A percentile compares a stretch with the other conserved stretches of the same genome.
phyloP scores from a whole-genome alignment of 2,888 invertebrate species.

The Macrosiphum euphorbiae region DNA sequence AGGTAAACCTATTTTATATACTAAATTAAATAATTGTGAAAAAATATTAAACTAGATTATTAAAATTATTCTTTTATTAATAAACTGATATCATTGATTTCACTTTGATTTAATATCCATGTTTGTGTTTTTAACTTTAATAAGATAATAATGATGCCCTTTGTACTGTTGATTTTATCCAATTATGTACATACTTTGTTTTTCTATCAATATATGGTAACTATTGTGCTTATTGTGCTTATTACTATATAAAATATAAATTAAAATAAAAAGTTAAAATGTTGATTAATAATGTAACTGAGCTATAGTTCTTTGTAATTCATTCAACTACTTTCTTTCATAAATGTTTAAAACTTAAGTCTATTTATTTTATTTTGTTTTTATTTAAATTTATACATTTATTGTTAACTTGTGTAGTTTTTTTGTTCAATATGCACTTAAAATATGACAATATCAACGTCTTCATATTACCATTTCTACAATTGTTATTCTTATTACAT shows the following conservation, averaged over 20 bases:
- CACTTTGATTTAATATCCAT: neutral
- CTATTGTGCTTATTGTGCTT: neutral
- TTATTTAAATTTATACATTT: neutral
- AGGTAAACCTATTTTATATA: neutral
- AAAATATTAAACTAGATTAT: neutral
- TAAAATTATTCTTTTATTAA: neutral
- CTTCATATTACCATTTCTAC: neutral
- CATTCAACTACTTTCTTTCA: neutral
- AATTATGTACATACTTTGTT: neutral
- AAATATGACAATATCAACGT: neutral
- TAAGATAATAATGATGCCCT: neutral
- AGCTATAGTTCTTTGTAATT: neutral
- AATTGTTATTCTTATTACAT: neutral
- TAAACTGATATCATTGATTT: neutral
- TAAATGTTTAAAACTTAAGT: neutral
- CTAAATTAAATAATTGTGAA: neutral
- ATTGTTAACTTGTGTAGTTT: neutral
- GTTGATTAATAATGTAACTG: neutral
- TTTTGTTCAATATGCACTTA: neutral
- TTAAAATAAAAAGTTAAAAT: neutral
- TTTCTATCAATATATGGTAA: neutral
- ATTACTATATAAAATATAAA: neutral
- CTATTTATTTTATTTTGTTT: neutral
- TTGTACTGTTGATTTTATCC: neutral
- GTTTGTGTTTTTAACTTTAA: neutral